A percentile compares a stretch with the other conserved stretches of the same genome.
These are phyloP conservation scores for Cyrtorhinus lividipennis DNA, from an alignment of 1,140 invertebrate species.

Conservation along the genomic window DNA sequence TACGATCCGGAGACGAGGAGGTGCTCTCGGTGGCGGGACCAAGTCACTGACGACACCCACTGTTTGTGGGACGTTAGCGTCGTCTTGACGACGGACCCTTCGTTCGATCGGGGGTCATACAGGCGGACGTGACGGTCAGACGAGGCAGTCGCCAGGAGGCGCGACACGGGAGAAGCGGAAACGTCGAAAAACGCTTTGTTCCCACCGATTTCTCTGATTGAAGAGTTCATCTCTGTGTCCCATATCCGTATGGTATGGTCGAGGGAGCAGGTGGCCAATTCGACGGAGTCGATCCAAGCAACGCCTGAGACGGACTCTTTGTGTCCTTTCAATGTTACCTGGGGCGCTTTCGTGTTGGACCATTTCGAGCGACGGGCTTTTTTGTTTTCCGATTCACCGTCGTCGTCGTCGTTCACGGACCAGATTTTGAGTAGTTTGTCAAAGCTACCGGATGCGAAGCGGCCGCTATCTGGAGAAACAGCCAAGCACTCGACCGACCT, in stretches of 20 bases:
- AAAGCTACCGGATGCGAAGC: conserved; percentile 84
- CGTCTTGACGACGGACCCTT: conserved; percentile 69
- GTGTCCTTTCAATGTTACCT: conserved; percentile 82
- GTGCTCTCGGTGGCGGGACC: conserved; percentile 72
- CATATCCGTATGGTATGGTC: conserved; percentile 91
- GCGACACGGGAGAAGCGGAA: conserved; percentile 63
- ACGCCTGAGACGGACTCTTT: conserved; percentile 74
- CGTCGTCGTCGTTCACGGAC: conserved; percentile 32
- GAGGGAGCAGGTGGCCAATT: conserved; percentile 77
- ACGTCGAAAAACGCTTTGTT: conserved; percentile 85
- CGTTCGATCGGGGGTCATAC: conserved; percentile 78
- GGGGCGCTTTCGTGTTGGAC: conserved; percentile 46
- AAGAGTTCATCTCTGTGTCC: conserved; percentile 74
- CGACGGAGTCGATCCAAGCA: conserved; percentile 61
- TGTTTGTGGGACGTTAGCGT: conserved; percentile 79
- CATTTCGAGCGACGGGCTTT: conserved; percentile 10
- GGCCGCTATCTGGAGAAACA: conserved; percentile 44
- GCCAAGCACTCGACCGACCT: conserved; percentile 57
- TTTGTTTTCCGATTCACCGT: conserved; percentile 5
- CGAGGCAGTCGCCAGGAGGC: conserved; percentile 65
- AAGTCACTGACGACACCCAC: conserved; percentile 81
- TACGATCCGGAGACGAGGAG: conserved; percentile 87
- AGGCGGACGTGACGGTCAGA: conserved; percentile 78
- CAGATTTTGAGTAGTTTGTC: conserved; percentile 69
- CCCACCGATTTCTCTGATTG: conserved; percentile 65